A percentile compares a stretch with the other conserved stretches of the same genome.
Conservation (phyloP, 2,113 vertebrate species). For the Tonatia bakeri region DNA sequence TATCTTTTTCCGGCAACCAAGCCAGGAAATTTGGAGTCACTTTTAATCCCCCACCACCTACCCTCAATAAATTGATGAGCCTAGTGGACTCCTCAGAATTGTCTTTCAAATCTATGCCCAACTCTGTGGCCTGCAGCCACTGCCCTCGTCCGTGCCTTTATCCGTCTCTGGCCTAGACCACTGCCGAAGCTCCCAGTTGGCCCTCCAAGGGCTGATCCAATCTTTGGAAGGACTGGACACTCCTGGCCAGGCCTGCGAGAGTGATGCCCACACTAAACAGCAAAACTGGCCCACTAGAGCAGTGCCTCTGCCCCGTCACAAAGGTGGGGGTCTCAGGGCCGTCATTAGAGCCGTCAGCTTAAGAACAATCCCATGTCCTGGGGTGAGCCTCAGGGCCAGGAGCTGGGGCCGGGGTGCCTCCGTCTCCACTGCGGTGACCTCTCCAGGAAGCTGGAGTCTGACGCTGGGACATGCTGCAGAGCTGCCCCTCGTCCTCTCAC, state of each 20-base stretch:
- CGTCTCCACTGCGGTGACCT: background rate
- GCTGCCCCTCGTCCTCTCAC: background rate
- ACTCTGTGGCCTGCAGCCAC: background rate
- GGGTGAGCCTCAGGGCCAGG: background rate
- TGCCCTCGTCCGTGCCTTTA: background rate
- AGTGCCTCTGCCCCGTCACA: background rate
- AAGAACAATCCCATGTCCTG: background rate
- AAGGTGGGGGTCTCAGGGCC: background rate
- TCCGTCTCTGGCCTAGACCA: background rate
- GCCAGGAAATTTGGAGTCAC: background rate
- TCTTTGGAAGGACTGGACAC: background rate
- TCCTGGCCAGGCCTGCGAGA: background rate
- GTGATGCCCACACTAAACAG: rapidly evolving
- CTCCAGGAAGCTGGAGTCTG: background rate
- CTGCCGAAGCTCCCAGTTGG: background rate
- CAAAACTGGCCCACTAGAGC: background rate
- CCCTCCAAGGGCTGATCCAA: background rate
- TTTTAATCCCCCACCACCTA: background rate
- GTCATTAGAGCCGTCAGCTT: background rate
- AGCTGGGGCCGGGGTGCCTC: background rate
- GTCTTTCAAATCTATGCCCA: background rate
- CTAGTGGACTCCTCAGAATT: background rate
- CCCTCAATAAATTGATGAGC: background rate
- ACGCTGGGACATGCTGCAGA: too few relatives aligned
- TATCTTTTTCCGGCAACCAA: background rate